Conservation (phyloP, 1,140 invertebrate genomes). For the Trissolcus basalis region DNA sequence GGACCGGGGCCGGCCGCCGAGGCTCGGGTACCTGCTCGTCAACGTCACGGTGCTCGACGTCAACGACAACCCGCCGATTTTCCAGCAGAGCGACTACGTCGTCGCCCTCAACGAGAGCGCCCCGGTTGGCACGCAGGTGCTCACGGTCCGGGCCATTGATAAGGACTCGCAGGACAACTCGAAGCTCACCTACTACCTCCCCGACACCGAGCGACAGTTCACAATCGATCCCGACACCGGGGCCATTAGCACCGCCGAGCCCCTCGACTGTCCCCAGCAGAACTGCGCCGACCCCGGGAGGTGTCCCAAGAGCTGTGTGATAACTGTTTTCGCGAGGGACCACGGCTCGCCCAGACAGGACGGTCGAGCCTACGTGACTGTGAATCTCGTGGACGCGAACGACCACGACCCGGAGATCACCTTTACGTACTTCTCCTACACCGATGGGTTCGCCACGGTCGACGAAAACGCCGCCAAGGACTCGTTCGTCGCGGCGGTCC, state of each 20-base stretch:
- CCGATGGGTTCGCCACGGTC: conserved; percentile 89
- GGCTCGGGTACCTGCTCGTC: conserved; percentile 90
- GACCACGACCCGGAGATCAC: conserved; percentile 95
- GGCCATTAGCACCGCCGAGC: conserved; percentile 87
- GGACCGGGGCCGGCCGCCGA: conserved; percentile 88
- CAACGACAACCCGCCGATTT: conserved; percentile 96
- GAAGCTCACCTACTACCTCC: conserved; percentile 92
- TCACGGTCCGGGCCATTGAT: conserved; percentile 94
- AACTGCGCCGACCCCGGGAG: conserved; percentile 79
- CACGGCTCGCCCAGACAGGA: conserved; percentile 92
- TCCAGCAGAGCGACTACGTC: conserved; percentile 94
- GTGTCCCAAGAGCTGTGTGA: conserved; percentile 93
- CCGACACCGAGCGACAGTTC: conserved; percentile 90
- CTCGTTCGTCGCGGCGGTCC: conserved; percentile 94
- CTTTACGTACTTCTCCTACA: conserved; percentile 91
- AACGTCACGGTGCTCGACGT: conserved; percentile 94
- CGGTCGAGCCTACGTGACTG: conserved; percentile 94
- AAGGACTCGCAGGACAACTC: conserved; percentile 94
- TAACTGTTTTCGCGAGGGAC: conserved; percentile 95
- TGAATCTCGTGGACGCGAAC: conserved; percentile 94
- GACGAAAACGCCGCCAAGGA: conserved; percentile 94
- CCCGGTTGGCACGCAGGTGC: conserved; percentile 87
- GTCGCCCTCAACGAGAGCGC: conserved; percentile 95
- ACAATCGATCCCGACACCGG: conserved; percentile 92
- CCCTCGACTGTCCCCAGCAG: conserved; percentile 86